A percentile compares a stretch with the other conserved stretches of the same genome.
Conservation (phyloP, 2,113 vertebrate genomes). For the Gymnocephalus cernua region DNA sequence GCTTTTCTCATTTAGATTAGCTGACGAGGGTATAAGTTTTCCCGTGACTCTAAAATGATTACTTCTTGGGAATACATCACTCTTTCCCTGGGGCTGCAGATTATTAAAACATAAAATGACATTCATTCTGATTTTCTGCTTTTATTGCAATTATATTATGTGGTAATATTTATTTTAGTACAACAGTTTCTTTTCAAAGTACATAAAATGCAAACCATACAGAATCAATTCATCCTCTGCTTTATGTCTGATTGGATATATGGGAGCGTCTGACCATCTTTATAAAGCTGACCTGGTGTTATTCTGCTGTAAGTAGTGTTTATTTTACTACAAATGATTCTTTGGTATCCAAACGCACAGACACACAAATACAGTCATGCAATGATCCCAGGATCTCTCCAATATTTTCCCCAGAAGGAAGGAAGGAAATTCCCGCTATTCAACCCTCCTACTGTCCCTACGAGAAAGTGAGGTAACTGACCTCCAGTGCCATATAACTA, state of each 20-base stretch:
- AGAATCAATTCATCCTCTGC: neutral
- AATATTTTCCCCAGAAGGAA: too few species aligned
- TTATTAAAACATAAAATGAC: too few species aligned
- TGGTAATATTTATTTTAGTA: neutral
- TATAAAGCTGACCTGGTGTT: too few species aligned
- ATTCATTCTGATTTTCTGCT: too few species aligned
- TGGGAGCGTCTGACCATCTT: too few species aligned
- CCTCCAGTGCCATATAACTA: neutral
- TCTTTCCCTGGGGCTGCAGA: too few species aligned
- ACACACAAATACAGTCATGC: neutral
- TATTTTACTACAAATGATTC: too few species aligned
- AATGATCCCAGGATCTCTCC: neutral
- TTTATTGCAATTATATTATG: too few species aligned
- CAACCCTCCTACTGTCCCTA: too few species aligned
- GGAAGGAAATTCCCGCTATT: neutral
- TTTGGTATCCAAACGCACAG: too few species aligned
- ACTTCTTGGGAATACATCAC: neutral
- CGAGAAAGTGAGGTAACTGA: neutral
- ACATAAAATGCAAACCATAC: neutral
- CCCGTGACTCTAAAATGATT: neutral
- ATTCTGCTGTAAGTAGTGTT: too few species aligned
- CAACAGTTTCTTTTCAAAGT: neutral
- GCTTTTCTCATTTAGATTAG: neutral
- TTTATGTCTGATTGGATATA: too few species aligned
- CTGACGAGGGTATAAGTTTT: neutral